A percentile compares a stretch with the other conserved stretches of the same genome.
These are phyloP conservation scores for Choristoneura fumiferana DNA, from an alignment of 1,140 invertebrate species.

Conservation along the genomic window DNA sequence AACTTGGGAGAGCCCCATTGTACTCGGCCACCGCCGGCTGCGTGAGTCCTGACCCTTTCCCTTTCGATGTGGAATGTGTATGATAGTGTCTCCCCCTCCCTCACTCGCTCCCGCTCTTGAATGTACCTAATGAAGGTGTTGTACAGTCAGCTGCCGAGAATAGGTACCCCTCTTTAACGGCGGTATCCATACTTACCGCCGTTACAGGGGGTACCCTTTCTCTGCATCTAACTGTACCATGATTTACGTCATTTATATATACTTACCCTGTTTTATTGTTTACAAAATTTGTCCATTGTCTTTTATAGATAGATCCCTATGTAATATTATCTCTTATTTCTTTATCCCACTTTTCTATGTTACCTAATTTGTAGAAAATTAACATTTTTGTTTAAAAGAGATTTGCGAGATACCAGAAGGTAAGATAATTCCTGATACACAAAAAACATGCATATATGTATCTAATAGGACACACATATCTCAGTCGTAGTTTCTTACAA, in stretches of 20 bases:
- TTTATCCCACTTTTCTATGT: not conserved
- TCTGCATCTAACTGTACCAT: too few species aligned
- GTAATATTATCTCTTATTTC: constrained; percentile 7
- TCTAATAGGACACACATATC: not conserved
- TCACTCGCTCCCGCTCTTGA: constrained; percentile 45
- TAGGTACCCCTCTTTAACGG: too few species aligned
- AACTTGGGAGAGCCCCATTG: constrained; percentile 67
- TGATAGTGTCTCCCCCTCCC: constrained; percentile 54
- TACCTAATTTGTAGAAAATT: constrained; percentile 4
- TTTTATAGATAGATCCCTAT: constrained; percentile 9
- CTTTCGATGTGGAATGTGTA: constrained; percentile 74
- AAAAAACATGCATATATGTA: not conserved
- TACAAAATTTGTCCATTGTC: constrained; percentile 5
- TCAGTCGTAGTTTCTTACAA: not conserved
- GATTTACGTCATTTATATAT: constrained; percentile 32
- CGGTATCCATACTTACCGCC: too few species aligned
- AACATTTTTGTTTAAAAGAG: not conserved
- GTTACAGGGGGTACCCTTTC: too few species aligned
- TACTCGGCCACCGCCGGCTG: constrained; percentile 60
- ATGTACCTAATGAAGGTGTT: constrained; percentile 61
- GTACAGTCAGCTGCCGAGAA: too few species aligned
- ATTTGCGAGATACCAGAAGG: not conserved
- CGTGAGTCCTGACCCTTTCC: constrained; percentile 68
- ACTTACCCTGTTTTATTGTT: constrained; percentile 12
- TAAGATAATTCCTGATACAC: not conserved